Percentiles rank a stretch among this genome's conserved stretches.
Evolutionary conservation across 2,888 invertebrate species (phyloP).

Genomic region (Ectemnius lituratus): DNA sequence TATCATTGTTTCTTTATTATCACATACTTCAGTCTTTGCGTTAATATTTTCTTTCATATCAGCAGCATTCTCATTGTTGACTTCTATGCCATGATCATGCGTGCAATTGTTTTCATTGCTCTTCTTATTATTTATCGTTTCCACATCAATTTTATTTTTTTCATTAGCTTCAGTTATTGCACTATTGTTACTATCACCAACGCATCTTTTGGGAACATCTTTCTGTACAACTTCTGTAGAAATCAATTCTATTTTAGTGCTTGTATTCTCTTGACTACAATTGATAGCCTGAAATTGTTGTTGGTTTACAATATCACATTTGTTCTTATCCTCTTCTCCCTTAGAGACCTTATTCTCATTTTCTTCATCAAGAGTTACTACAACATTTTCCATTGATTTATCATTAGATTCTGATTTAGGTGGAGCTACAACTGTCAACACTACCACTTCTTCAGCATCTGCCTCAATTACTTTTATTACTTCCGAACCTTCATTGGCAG

Average conservation of each 20-base stretch:
- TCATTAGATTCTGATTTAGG: constrained; percentile 26
- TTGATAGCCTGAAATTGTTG: constrained; percentile 47
- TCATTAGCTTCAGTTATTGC: constrained; percentile 14
- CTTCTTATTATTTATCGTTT: neutral
- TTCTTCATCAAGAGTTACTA: constrained; percentile 3
- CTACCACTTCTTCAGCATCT: constrained; percentile 44
- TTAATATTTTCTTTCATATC: constrained; percentile 11
- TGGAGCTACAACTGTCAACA: constrained; percentile 49
- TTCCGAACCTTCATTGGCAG: constrained; percentile 39
- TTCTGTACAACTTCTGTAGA: constrained; percentile 49
- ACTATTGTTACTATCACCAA: neutral
- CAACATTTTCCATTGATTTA: constrained; percentile 18
- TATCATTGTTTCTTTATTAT: constrained; percentile 19
- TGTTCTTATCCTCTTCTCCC: constrained; percentile 5
- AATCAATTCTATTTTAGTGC: constrained; percentile 55
- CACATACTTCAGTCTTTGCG: constrained; percentile 35
- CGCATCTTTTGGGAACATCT: constrained; percentile 18
- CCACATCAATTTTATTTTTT: neutral
- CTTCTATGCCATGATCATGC: neutral
- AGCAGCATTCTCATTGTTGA: neutral
- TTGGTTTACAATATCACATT: constrained; percentile 20
- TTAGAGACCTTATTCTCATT: constrained; percentile 16
- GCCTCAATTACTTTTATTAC: constrained; percentile 44
- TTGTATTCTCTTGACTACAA: constrained; percentile 41
- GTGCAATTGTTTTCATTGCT: constrained; percentile 3